phyloP scores from a whole-genome alignment of 2,113 vertebrate species.

The Lepus europaeus region DNA sequence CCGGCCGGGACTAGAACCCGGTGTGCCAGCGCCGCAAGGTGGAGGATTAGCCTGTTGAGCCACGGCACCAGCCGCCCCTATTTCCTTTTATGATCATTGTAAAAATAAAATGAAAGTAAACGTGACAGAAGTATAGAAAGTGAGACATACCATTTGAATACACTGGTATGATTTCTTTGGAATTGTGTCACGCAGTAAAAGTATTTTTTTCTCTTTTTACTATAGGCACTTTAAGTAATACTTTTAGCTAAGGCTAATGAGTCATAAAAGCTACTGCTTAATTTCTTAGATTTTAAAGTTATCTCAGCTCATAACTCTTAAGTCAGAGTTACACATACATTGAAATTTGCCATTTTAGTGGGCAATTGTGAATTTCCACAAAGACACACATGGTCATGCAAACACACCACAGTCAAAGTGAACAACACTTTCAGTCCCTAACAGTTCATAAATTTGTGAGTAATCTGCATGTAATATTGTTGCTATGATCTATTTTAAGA shows the following conservation, averaged over 20 bases:
- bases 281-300: constrained; percentile 27
- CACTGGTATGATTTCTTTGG: background rate
- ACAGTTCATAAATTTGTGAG: background rate
- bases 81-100: constrained; percentile 59
- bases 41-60: background rate
- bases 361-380: constrained; percentile 40
- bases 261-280: constrained; percentile 43
- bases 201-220: constrained; percentile 38
- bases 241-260: background rate
- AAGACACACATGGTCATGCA: background rate
- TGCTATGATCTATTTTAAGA: constrained; percentile 11
- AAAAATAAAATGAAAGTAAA: constrained; percentile 45
- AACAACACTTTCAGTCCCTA: background rate
- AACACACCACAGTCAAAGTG: background rate
- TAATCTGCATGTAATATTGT: background rate
- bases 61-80: background rate
- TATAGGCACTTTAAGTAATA: constrained; percentile 15
- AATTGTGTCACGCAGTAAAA: background rate
- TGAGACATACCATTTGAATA: background rate
- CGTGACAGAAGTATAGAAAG: background rate
- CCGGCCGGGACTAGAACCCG: too few species aligned
- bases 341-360: background rate
- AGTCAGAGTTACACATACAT: background rate
- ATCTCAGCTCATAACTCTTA: constrained; percentile 33
- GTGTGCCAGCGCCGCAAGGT: too few species aligned